Evolutionary conservation across 2,797 vertebrate genomes (phyloP).

Genomic region (Phataginus tetradactyla): DNA sequence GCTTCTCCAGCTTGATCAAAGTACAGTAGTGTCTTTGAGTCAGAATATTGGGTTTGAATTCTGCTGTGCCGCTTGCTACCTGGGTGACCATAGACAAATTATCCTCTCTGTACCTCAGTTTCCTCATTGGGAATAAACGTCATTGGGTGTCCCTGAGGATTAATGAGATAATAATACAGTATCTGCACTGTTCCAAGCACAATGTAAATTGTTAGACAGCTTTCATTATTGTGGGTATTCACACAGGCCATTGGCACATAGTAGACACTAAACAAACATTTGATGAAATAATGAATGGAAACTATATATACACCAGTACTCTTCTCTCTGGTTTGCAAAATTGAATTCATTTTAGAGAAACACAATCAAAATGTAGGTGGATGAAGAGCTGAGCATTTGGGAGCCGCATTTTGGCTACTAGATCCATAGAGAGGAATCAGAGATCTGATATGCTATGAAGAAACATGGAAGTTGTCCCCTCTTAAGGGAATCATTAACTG

Average conservation of each 20-base stretch:
- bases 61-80: neutral
- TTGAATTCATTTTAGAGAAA: neutral
- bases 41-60: neutral
- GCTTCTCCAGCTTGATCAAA: neutral
- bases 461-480: neutral
- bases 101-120: neutral
- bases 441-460: neutral
- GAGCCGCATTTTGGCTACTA: neutral
- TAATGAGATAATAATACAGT: too few species aligned
- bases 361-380: neutral
- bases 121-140: neutral
- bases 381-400: neutral
- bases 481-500: neutral
- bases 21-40: neutral
- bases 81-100: neutral
- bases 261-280: neutral
- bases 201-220: neutral
- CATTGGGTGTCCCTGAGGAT: neutral
- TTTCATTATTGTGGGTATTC: neutral
- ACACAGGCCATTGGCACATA: neutral
- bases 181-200: neutral
- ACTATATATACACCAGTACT: neutral
- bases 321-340: neutral
- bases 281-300: neutral
- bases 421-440: neutral